Percentiles rank a stretch among this genome's conserved stretches.
Conservation (phyloP, 2,888 invertebrate species). For the Neoitamus cyanurus region DNA sequence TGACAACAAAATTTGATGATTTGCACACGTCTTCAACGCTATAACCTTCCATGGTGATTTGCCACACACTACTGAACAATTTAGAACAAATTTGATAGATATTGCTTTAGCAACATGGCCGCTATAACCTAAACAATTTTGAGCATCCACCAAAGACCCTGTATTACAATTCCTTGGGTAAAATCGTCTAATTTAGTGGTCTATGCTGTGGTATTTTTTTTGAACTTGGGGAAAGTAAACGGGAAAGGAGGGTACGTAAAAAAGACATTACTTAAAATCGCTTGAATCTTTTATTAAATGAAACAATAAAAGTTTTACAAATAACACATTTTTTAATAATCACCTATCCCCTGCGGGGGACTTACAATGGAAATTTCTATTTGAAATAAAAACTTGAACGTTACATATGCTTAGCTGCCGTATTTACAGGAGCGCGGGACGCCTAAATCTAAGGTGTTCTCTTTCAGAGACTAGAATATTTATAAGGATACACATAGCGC, state of each 20-base stretch:
- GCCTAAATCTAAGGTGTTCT: constrained; percentile 12
- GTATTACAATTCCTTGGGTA: no score
- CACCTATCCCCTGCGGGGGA: constrained; percentile 9
- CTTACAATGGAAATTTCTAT: constrained; percentile 7
- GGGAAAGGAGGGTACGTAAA: background rate
- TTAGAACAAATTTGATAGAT: no score
- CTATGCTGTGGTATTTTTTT: no score
- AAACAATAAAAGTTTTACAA: constrained; percentile 33
- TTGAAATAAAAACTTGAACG: constrained; percentile 14
- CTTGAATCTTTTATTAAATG: constrained; percentile 23
- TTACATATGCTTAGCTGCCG: background rate
- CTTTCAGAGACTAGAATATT: constrained; percentile 36
- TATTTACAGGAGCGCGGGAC: background rate
- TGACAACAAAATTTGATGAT: no score
- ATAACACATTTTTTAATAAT: constrained; percentile 35
- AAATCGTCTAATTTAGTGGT: no score
- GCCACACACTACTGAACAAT: no score
- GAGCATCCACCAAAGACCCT: no score
- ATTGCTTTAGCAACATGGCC: no score
- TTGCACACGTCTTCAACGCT: no score
- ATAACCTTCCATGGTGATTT: no score
- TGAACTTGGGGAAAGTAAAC: no score
- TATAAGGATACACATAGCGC: background rate
- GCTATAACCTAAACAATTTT: no score
- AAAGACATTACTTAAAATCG: background rate